Percentiles rank a stretch among this genome's conserved stretches.
Evolutionary conservation across 2,888 invertebrate species (phyloP).

Genomic region (Abscondita cerata): DNA sequence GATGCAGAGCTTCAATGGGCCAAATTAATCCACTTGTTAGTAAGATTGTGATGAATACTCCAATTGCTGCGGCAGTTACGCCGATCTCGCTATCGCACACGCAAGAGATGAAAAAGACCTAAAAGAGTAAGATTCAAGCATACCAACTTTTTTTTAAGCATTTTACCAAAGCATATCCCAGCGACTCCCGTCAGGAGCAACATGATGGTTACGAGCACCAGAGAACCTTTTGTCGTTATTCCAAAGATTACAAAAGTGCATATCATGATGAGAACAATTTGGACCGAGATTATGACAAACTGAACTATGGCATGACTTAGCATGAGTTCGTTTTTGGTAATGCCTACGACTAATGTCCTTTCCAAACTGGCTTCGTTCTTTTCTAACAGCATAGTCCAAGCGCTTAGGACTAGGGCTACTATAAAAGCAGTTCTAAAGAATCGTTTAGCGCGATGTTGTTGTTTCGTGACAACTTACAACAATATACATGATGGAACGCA

Average conservation of each 20-base stretch:
- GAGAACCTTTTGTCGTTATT: slow-evolving; percentile 77
- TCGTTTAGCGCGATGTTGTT: background rate
- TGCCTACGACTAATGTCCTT: background rate
- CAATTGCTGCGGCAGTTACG: slow-evolving; percentile 84
- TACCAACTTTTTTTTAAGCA: too few species aligned
- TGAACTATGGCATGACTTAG: slow-evolving; percentile 19
- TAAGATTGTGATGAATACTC: slow-evolving; percentile 82
- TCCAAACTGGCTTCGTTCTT: slow-evolving; percentile 13
- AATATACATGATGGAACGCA: slow-evolving; percentile 58
- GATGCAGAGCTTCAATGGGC: too few species aligned
- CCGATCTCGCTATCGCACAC: slow-evolving; percentile 82
- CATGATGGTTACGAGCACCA: slow-evolving; percentile 75
- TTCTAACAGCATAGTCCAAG: slow-evolving; percentile 13
- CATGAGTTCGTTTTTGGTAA: slow-evolving; percentile 14
- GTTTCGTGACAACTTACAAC: background rate
- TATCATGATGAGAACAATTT: slow-evolving; percentile 72
- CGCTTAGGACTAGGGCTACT: background rate
- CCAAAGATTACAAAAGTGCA: slow-evolving; percentile 80
- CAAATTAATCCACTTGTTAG: slow-evolving; percentile 91
- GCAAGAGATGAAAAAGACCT: slow-evolving; percentile 82
- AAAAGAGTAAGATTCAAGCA: slow-evolving; percentile 51
- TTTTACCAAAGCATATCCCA: slow-evolving; percentile 90
- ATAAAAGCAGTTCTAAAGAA: slow-evolving; percentile 6
- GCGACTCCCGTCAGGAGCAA: slow-evolving; percentile 85
- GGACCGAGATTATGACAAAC: slow-evolving; percentile 20